A percentile compares a stretch with the other conserved stretches of the same genome.
Evolutionary conservation across 2,113 vertebrate species (phyloP).

Genomic region (Hippolais icterina): DNA sequence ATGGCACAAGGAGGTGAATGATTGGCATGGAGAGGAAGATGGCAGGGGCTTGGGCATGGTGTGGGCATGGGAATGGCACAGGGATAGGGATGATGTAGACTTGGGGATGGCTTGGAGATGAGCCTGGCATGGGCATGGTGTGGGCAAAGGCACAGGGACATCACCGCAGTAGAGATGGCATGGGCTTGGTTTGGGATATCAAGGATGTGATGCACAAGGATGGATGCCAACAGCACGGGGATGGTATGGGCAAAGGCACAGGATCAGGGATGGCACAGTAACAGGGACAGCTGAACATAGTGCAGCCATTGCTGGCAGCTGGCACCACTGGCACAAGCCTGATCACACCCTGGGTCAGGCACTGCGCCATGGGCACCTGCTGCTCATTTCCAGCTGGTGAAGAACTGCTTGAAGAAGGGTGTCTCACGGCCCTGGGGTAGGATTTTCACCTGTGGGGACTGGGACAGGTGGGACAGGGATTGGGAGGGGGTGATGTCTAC

Average conservation of each 20-base stretch:
- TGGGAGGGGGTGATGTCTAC: rapidly evolving
- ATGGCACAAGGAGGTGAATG: not conserved
- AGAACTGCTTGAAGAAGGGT: slow-evolving; percentile 93
- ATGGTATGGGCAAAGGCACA: not conserved
- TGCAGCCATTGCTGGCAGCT: not conserved
- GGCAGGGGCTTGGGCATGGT: not conserved
- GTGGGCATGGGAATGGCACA: not conserved
- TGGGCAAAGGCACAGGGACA: not conserved
- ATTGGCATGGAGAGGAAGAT: too few relatives aligned
- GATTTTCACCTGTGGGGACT: slow-evolving; percentile 82
- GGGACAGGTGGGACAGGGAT: not conserved
- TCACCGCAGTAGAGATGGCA: not conserved
- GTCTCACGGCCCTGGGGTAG: slow-evolving; percentile 87
- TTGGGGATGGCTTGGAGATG: not conserved
- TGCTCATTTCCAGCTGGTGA: slow-evolving; percentile 83
- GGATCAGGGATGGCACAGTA: not conserved
- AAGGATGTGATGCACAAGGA: not conserved
- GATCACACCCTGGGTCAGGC: rapidly evolving
- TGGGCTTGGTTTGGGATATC: not conserved
- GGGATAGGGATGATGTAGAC: not conserved
- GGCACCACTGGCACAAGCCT: not conserved
- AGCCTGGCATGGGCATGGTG: not conserved
- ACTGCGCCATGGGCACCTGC: rapidly evolving
- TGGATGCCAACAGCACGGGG: not conserved
- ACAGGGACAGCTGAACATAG: not conserved